Evolutionary conservation across 2,888 invertebrate species (phyloP), one percentile per base, ranked within the genome.

Genomic region (Calliscelio sp.): DNA sequence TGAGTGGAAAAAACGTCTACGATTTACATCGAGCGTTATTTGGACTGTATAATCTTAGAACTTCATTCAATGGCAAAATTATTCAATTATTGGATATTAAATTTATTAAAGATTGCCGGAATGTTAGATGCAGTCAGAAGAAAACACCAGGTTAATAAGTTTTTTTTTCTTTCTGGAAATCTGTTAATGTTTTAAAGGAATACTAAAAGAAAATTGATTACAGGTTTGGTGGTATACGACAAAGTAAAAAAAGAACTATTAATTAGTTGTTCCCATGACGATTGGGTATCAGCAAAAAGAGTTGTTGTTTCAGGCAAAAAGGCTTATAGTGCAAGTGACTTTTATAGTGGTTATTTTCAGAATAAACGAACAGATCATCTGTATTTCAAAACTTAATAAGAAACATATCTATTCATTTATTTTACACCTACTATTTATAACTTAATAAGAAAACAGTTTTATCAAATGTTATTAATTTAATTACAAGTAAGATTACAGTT

Each of bases 271-370:
- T 94, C 94, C 86, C 95, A 95, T 89, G 94, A 94, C 66, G 94
- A 93, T 86, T 96, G 95, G 93, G 93, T 98, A 81, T 95, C 95
- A 92, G 95, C 97, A 77, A 94, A 93, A 86, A 94, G 94, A 87
- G 87, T 98, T 74, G 94, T 95, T 89, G 92, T 97, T 79, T 94
- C 95, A 86, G 96, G 96, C 10, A 96, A 95, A 91, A 96, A 95
- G 92, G 94, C 95, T 88, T 97, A 98, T 95, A 95, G 94, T 63
- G 97, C 97, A 2, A 89, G 93, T 88, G 97, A 97, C 91, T 99
- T 99, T 94, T 95, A 95, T 93, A 98, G 98, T 94, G 98, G 98
- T 8, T 98, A 96, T 93, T 93, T 98, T 32, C 95, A 95, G 90
- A 96, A 96, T 93, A 89, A 92, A 53, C 89, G 93, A 8, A 38